These are phyloP conservation scores for Oceanodroma leucorhoa DNA, from an alignment of 2,797 vertebrate genomes.

Conservation along the genomic window DNA sequence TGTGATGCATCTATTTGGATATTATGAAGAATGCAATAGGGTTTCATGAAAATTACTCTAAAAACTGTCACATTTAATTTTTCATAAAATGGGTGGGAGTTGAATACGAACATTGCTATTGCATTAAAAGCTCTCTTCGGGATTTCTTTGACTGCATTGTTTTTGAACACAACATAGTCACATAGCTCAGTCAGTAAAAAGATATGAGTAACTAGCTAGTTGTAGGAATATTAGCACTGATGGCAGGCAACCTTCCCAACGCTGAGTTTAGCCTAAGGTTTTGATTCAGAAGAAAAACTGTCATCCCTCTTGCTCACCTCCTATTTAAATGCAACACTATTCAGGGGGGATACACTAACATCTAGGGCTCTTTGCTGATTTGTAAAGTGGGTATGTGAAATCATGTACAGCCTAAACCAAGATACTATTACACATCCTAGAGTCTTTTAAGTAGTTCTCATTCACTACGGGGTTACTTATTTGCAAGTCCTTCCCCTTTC, in stretches of 20 bases:
- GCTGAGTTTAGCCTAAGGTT: neutral
- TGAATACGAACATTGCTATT: neutral
- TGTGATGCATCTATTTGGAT: neutral
- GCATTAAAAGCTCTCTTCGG: neutral
- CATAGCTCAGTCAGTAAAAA: neutral
- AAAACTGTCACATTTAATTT: neutral
- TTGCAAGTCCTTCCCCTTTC: neutral
- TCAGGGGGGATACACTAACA: rapidly evolving
- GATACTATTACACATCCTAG: neutral
- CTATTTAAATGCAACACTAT: neutral
- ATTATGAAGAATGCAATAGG: neutral
- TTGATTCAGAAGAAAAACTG: neutral
- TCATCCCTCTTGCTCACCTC: neutral
- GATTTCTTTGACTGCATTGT: neutral
- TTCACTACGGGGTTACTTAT: neutral
- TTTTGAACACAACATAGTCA: neutral
- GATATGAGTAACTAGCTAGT: neutral
- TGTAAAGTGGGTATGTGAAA: neutral
- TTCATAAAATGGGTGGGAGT: neutral
- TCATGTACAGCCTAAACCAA: neutral
- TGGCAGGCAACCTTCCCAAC: neutral
- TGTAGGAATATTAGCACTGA: neutral
- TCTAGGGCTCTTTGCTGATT: neutral
- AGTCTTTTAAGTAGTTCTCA: neutral
- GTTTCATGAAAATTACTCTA: neutral